Evolutionary conservation across 2,113 vertebrate genomes (phyloP), one percentile per base, ranked within the genome.

Genomic region (Boulengeromyrus knoepffleri): DNA sequence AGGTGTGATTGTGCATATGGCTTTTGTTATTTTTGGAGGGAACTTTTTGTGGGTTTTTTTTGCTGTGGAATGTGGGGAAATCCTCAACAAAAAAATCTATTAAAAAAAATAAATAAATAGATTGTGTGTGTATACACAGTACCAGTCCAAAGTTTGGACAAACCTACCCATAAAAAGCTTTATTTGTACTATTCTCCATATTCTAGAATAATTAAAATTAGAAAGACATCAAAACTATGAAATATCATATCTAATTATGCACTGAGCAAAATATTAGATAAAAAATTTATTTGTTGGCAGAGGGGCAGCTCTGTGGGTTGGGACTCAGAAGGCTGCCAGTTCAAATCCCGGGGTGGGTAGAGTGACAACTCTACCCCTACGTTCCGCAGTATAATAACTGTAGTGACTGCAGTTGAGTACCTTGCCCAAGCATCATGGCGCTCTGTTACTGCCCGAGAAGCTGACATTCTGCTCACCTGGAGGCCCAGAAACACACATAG

Each of bases 401-500:
- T 2, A 31, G 24, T 58, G 56, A n/a, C 21, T 58, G 27, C 9
- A 70, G n/a, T 4, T 31, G 10, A 5, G 1, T 13, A 27, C 62
- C n/a, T 12, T 13, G 1, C 62, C n/a, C 58, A 13, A 13, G 62
- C 62, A 12, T 31, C 27, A 31, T 31, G 62, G 24, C 0, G n/a
- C 2, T 3, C 62, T 5, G 62, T 70, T 70, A 31, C 10, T 1
- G 27, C 10, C 62, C 3, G 3, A 70, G 62, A 27, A 49, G 80
- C 36, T 21, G 56, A 53, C 8, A 90, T 9, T 62, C 6, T 3
- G 46, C 91, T 85, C 95, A 99, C 99, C 98, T 99, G 99, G 90
- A 99, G 92, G 1, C 99, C 98, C 92, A 99, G 92, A 90, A 99
- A 99, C 74, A 99, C 97, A 94, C 98, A 99, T 92, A 99, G 96